phyloP scores from a whole-genome alignment of 2,888 invertebrate species.

The Fragum sueziense region DNA sequence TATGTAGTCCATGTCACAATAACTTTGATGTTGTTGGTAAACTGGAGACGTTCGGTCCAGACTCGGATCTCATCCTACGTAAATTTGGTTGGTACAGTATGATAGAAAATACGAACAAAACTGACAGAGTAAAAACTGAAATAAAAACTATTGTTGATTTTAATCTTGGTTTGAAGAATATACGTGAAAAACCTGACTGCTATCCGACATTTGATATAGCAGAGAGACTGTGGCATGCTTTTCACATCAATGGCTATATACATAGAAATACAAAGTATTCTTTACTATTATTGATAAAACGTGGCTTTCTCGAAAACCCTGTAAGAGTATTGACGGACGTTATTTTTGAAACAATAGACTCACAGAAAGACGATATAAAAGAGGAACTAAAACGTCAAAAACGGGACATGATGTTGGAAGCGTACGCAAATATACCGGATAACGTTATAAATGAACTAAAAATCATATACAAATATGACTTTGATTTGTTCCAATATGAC shows the following conservation, averaged over 20 bases:
- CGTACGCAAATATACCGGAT: conserved; percentile 36
- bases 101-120: not conserved
- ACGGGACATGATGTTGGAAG: conserved; percentile 40
- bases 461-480: conserved; percentile 54
- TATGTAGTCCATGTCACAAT: conserved; percentile 58
- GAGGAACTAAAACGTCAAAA: conserved; percentile 26
- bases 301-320: not conserved
- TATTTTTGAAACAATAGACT: not conserved
- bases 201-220: conserved; percentile 42
- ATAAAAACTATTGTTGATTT: conserved; percentile 41
- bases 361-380: not conserved
- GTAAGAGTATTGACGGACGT: not conserved
- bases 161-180: conserved; percentile 42
- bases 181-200: conserved; percentile 30
- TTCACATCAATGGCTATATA: conserved; percentile 63
- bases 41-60: conserved; percentile 54
- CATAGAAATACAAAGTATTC: conserved; percentile 30
- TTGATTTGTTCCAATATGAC: conserved; percentile 59
- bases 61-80: conserved; percentile 39
- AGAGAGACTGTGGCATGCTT: conserved; percentile 49
- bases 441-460: conserved; percentile 33
- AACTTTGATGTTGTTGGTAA: conserved; percentile 56
- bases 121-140: conserved; percentile 36
- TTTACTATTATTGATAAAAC: not conserved
- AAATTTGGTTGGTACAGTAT: conserved; percentile 33